These are phyloP conservation scores for Drosophila meridionalis DNA, from an alignment of 2,888 invertebrate species.

Conservation along the genomic window DNA sequence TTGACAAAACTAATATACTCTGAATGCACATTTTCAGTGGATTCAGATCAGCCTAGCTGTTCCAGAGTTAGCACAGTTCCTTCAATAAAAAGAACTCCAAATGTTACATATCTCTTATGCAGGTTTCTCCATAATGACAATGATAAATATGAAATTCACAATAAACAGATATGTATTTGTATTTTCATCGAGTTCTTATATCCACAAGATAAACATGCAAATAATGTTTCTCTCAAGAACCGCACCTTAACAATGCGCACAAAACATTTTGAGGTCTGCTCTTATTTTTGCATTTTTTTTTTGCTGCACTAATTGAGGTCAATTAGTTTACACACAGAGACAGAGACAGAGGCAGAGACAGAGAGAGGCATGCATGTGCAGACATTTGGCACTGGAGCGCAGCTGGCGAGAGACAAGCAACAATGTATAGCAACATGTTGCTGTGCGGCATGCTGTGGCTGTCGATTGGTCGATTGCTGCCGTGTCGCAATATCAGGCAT, in stretches of 20 bases:
- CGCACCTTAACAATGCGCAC: constrained; percentile 46
- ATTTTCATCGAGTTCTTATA: constrained; percentile 3
- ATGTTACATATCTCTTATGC: not conserved
- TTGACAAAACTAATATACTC: not conserved
- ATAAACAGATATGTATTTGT: not conserved
- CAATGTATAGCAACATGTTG: constrained; percentile 59
- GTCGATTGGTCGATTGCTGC: not conserved
- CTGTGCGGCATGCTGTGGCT: constrained; percentile 23
- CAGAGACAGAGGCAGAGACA: not conserved
- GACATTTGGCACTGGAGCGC: constrained; percentile 28
- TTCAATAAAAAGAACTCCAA: not conserved
- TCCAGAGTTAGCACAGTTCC: not conserved
- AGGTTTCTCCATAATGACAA: not conserved
- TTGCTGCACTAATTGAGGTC: constrained; percentile 82
- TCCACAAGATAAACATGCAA: constrained; percentile 12
- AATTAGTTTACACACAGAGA: constrained; percentile 74
- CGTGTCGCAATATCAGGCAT: constrained; percentile 61
- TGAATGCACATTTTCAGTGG: too few species aligned
- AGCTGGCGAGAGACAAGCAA: constrained; percentile 59
- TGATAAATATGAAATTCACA: not conserved
- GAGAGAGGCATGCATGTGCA: constrained; percentile 4
- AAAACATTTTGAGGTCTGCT: constrained; percentile 36
- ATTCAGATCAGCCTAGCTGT: not conserved
- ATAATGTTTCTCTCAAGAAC: constrained; percentile 28
- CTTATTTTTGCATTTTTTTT: constrained; percentile 18